These are phyloP conservation scores for Rhinolophus sinicus DNA, from an alignment of 2,113 vertebrate species.

Conservation along the genomic window DNA sequence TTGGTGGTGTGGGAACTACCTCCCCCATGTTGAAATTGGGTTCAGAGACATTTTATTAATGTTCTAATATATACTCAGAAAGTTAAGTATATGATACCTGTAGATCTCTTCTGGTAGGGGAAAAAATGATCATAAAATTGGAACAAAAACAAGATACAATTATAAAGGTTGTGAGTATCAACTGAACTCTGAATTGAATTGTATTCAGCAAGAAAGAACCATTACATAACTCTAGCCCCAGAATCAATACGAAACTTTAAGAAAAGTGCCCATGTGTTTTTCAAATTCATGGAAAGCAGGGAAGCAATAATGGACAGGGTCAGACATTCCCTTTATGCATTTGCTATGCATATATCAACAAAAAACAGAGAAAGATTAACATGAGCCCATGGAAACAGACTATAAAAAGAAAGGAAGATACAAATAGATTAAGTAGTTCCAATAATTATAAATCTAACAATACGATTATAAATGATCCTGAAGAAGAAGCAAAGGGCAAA, in stretches of 20 bases:
- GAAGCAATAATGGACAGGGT: not conserved
- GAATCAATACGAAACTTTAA: not conserved
- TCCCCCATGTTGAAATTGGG: not conserved
- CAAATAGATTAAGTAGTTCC: not conserved
- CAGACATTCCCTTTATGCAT: not conserved
- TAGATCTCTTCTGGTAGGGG: not conserved
- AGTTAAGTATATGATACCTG: not conserved
- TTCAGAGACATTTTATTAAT: not conserved
- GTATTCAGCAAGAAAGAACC: not conserved
- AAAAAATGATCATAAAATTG: not conserved
- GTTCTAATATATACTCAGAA: not conserved
- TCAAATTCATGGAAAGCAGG: not conserved
- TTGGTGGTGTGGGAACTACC: not conserved
- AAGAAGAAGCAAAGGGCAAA: constrained; percentile 44
- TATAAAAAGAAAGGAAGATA: not conserved
- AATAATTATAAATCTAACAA: not conserved
- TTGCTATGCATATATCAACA: not conserved
- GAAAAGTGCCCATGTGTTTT: not conserved
- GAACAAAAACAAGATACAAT: not conserved
- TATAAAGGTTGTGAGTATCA: not conserved
- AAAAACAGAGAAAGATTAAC: not conserved
- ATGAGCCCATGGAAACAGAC: not conserved
- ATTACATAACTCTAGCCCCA: not conserved
- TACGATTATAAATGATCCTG: not conserved
- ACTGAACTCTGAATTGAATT: not conserved